A percentile compares a stretch with the other conserved stretches of the same genome.
These are phyloP conservation scores for Napeogenes sylphis DNA, from an alignment of 2,888 invertebrate genomes.

Conservation along the genomic window DNA sequence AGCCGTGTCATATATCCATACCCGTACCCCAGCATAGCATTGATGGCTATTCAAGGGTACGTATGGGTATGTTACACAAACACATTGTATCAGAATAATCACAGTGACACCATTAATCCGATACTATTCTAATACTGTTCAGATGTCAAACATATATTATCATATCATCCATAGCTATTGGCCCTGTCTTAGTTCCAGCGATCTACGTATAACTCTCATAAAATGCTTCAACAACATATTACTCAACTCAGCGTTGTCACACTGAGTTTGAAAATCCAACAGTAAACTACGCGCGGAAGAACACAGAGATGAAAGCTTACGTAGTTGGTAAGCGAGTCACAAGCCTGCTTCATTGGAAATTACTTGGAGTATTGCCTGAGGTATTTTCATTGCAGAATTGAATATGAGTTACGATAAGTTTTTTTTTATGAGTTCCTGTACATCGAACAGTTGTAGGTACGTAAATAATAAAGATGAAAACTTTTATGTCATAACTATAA, in stretches of 20 bases:
- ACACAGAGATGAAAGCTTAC: constrained; percentile 3
- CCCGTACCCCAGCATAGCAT: too few relatives aligned
- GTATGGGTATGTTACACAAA: too few relatives aligned
- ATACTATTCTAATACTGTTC: too few relatives aligned
- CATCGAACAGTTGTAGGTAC: too few relatives aligned
- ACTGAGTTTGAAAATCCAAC: constrained; percentile 11
- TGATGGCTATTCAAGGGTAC: too few relatives aligned
- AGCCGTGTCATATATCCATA: too few relatives aligned
- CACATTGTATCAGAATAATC: too few relatives aligned
- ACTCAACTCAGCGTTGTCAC: background rate
- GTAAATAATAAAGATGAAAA: too few relatives aligned
- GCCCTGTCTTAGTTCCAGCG: constrained; percentile 11
- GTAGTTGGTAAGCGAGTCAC: constrained; percentile 11
- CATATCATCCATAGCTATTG: too few relatives aligned
- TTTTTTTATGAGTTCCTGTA: background rate
- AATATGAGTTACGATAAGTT: constrained; percentile 1
- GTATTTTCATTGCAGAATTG: constrained; percentile 5
- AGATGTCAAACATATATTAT: too few relatives aligned
- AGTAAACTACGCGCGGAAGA: background rate
- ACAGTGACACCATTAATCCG: too few relatives aligned
- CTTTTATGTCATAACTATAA: too few relatives aligned
- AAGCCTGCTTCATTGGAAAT: constrained; percentile 17
- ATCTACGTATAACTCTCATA: constrained; percentile 11
- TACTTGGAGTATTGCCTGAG: background rate
- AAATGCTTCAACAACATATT: background rate